Evolutionary conservation across 2,797 vertebrate species (phyloP).

Genomic region (Poecilia picta): DNA sequence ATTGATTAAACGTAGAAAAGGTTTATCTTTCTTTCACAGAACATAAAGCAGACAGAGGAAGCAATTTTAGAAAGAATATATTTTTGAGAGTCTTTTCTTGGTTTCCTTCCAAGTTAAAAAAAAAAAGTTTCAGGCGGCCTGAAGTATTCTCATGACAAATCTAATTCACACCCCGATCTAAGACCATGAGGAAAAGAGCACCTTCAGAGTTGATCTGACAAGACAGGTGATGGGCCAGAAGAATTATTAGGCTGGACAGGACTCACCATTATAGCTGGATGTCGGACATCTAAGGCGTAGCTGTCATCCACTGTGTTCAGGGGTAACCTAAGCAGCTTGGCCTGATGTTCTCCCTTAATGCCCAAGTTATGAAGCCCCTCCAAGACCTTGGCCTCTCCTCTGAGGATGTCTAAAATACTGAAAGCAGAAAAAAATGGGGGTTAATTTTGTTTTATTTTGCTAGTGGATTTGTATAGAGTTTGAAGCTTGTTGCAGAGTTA

Average conservation of each 20-base stretch:
- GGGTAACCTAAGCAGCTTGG: conserved; percentile 85
- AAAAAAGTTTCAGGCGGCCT: conserved; percentile 46
- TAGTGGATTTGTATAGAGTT: conserved; percentile 7
- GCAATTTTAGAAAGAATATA: conserved; percentile 36
- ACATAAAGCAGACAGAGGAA: conserved; percentile 34
- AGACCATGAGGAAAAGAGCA: conserved; percentile 38
- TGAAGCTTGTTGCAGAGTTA: conserved; percentile 16
- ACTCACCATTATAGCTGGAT: conserved; percentile 89
- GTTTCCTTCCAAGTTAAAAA: conserved; percentile 49
- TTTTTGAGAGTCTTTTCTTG: conserved; percentile 58
- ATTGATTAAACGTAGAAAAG: conserved; percentile 8
- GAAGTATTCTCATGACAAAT: conserved; percentile 46
- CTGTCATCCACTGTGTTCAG: conserved; percentile 78
- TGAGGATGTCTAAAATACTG: conserved; percentile 90
- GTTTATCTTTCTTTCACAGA: conserved; percentile 15
- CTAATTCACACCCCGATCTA: conserved; percentile 32
- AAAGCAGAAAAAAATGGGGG: conserved; percentile 38
- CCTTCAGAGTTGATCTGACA: conserved; percentile 27
- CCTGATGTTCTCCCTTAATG: conserved; percentile 83
- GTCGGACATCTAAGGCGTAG: conserved; percentile 91
- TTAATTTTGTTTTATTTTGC: conserved; percentile 4
- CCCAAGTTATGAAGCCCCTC: conserved; percentile 92
- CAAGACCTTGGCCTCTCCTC: conserved; percentile 88
- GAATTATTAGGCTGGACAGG: conserved; percentile 23
- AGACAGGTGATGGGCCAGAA: conserved; percentile 5